Evolutionary conservation across 2,797 vertebrate species (phyloP).

Genomic region (Gobionotothen gibberifrons): DNA sequence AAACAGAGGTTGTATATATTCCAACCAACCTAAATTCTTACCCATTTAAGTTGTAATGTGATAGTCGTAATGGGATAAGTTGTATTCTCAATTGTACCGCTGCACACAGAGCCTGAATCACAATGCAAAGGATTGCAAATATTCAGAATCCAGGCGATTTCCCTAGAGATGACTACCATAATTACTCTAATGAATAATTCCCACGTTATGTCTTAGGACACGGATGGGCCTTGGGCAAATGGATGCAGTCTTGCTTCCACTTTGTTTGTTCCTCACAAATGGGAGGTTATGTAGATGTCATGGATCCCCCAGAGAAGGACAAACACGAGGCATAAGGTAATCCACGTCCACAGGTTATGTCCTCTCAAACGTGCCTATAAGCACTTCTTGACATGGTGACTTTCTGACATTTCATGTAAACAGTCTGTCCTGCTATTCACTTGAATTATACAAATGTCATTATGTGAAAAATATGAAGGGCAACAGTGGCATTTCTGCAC

Average conservation of each 20-base stretch:
- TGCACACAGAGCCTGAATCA: not conserved
- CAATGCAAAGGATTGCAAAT: constrained; percentile 10
- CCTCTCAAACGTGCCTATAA: constrained; percentile 18
- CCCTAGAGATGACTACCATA: constrained; percentile 56
- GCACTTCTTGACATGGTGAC: constrained; percentile 21
- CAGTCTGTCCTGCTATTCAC: constrained; percentile 12
- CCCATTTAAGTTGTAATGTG: not conserved
- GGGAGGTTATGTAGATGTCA: constrained; percentile 48
- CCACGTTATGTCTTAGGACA: constrained; percentile 49
- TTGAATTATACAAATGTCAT: constrained; percentile 16
- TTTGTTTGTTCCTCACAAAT: constrained; percentile 37
- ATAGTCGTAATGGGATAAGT: not conserved
- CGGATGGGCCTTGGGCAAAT: constrained; percentile 31
- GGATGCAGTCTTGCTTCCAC: constrained; percentile 37
- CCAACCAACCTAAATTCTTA: not conserved
- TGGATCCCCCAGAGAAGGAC: constrained; percentile 23
- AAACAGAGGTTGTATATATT: not conserved
- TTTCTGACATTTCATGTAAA: constrained; percentile 21
- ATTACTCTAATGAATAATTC: constrained; percentile 70
- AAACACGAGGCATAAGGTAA: constrained; percentile 9
- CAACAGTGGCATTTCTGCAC: not conserved
- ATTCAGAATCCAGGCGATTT: constrained; percentile 27
- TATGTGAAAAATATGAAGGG: constrained; percentile 14
- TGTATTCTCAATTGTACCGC: not conserved
- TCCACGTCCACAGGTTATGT: constrained; percentile 30